Conservation (phyloP, 2,888 invertebrate genomes). For the Stratiomys singularior region DNA sequence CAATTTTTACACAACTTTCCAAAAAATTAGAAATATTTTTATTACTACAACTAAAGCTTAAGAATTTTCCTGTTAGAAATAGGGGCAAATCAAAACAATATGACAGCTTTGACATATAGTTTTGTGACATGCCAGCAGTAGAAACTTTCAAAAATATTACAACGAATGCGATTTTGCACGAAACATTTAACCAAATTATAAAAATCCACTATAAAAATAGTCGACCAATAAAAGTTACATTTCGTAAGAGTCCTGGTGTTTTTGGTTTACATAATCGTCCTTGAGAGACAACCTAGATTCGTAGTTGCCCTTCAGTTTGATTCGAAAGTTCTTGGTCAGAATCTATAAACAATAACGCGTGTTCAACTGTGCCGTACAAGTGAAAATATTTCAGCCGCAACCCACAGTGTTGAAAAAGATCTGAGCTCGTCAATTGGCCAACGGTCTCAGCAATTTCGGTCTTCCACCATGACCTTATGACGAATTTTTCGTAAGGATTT, state of each 20-base stretch:
- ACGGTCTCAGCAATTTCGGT: slow-evolving; percentile 21
- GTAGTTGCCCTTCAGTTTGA: slow-evolving; percentile 8
- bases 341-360: slow-evolving; percentile 25
- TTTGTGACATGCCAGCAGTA: not conserved
- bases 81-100: not conserved
- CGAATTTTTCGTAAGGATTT: slow-evolving; percentile 38
- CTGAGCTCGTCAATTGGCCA: slow-evolving; percentile 20
- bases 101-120: slow-evolving; percentile 5
- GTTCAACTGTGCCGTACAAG: slow-evolving; percentile 25
- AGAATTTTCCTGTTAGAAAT: too few relatives aligned
- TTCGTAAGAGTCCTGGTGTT: not conserved
- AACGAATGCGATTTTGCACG: not conserved
- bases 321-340: slow-evolving; percentile 16
- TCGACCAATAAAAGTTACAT: not conserved
- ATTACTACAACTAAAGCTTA: too few relatives aligned
- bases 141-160: slow-evolving; percentile 1
- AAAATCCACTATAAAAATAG: not conserved
- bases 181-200: not conserved
- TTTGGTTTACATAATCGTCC: not conserved
- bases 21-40: too few relatives aligned
- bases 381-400: slow-evolving; percentile 27
- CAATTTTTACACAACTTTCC: too few relatives aligned
- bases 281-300: not conserved
- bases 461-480: slow-evolving; percentile 20
- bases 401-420: slow-evolving; percentile 18